phyloP scores from a whole-genome alignment of 2,888 invertebrate species.

The Eupithecia exiguata region DNA sequence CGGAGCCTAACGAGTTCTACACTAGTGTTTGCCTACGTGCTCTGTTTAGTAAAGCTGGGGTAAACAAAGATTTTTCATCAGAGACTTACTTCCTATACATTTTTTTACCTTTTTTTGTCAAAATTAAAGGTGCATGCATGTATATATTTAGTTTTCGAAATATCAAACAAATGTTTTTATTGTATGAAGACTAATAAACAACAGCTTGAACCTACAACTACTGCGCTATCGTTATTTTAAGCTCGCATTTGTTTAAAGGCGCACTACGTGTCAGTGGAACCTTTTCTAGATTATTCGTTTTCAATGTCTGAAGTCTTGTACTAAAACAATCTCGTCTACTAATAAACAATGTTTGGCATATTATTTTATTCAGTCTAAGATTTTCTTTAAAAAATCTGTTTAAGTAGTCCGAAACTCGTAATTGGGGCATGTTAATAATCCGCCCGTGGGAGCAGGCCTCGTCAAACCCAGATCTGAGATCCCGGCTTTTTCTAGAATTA shows the following conservation, averaged over 20 bases:
- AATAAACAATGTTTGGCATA: background rate
- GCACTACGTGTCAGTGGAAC: no score
- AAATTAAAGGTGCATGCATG: no score
- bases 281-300: background rate
- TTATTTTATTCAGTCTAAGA: background rate
- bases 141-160: no score
- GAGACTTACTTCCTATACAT: background rate
- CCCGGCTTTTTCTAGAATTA: background rate
- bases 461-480: background rate
- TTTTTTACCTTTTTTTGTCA: no score
- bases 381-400: background rate
- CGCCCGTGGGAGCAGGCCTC: background rate
- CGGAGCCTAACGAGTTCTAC: background rate
- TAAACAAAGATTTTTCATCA: background rate
- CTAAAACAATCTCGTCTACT: background rate
- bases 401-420: background rate
- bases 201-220: background rate
- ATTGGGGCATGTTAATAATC: constrained; percentile 7
- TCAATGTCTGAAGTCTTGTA: background rate
- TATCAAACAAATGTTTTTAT: no score
- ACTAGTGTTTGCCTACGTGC: constrained; percentile 3
- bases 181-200: background rate
- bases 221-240: background rate
- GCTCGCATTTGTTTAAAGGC: background rate
- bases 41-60: background rate